Conservation (phyloP, 2,113 vertebrate genomes). For the Passer domesticus region DNA sequence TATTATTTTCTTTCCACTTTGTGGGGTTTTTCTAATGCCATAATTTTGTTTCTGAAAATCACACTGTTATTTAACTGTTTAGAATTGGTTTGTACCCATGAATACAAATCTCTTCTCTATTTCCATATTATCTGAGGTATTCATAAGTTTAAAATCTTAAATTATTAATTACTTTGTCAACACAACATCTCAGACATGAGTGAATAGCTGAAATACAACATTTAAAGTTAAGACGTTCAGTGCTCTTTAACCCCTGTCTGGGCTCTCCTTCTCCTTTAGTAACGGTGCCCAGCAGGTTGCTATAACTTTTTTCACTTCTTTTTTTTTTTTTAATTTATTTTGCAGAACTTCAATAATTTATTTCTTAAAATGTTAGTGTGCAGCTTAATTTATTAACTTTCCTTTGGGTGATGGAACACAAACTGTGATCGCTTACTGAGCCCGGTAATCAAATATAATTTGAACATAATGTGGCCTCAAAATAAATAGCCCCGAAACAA, state of each 20-base stretch:
- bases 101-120: not conserved
- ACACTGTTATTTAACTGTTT: not conserved
- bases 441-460: constrained; percentile 31
- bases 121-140: not conserved
- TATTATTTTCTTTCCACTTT: not conserved
- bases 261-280: not conserved
- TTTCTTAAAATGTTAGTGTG: not conserved
- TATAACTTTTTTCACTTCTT: not conserved
- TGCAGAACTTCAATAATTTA: not conserved
- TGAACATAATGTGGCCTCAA: constrained; percentile 34
- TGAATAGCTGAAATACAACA: not conserved
- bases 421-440: constrained; percentile 17
- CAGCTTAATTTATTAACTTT: not conserved
- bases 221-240: not conserved
- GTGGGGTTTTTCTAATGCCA: not conserved
- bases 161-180: not conserved
- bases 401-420: constrained; percentile 17
- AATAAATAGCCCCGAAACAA: constrained; percentile 27
- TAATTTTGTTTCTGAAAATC: not conserved
- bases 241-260: rapidly evolving
- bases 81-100: rapidly evolving
- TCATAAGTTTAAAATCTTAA: not conserved
- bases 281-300: rapidly evolving
- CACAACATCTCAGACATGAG: not conserved
- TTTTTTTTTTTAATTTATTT: not conserved